Evolutionary conservation across 2,797 vertebrate species (phyloP).

Genomic region (Syngnathus rostellatus): DNA sequence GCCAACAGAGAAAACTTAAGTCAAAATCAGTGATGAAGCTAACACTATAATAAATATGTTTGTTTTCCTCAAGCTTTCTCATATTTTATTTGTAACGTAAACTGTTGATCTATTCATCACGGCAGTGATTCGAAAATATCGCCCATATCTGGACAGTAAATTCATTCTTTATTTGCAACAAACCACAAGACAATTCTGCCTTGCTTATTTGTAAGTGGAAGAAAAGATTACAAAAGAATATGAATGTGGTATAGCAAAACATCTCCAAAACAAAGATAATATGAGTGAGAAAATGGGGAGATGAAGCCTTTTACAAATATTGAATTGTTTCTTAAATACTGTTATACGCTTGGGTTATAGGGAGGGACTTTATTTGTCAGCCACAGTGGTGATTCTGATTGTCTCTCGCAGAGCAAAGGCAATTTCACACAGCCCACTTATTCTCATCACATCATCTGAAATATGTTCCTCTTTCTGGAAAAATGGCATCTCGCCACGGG

Average conservation of each 20-base stretch:
- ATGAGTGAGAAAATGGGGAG: constrained; percentile 21
- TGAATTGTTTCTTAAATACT: background rate
- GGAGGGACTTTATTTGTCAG: background rate
- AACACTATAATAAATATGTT: background rate
- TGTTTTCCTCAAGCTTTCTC: background rate
- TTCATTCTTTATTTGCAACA: background rate
- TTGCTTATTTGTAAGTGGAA: constrained; percentile 22
- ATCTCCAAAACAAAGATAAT: constrained; percentile 50
- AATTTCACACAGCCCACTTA: constrained; percentile 31
- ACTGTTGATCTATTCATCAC: background rate
- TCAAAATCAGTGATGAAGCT: background rate
- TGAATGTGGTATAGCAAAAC: constrained; percentile 37
- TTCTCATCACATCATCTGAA: constrained; percentile 30
- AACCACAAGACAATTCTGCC: constrained; percentile 8
- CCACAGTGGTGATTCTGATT: constrained; percentile 30
- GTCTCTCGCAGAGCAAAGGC: constrained; percentile 18
- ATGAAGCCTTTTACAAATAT: background rate
- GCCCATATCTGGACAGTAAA: background rate
- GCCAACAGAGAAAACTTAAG: background rate
- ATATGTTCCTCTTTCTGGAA: constrained; percentile 18
- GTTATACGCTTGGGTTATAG: background rate
- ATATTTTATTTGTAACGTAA: background rate
- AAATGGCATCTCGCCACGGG: constrained; percentile 16
- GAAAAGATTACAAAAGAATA: constrained; percentile 28
- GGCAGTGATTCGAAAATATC: background rate